Conservation (phyloP, 1,140 invertebrate genomes). For the Drosophila ogumai region DNA sequence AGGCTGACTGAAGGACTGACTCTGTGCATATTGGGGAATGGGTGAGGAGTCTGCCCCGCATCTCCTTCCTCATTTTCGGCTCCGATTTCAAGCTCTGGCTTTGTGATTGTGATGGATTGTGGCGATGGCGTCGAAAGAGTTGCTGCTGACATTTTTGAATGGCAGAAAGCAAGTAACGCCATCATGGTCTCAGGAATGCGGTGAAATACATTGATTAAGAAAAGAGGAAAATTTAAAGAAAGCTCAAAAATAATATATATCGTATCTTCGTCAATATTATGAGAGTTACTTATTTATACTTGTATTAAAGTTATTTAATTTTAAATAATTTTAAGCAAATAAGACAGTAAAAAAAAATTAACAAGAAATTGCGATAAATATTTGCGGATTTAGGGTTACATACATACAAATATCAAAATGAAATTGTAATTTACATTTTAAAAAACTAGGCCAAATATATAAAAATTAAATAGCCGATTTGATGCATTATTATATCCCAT, state of each 20-base stretch:
- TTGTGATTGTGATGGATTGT: conserved; percentile 76
- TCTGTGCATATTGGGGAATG: conserved; percentile 20
- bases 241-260: neutral
- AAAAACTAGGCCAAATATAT: too few relatives aligned
- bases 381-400: too few relatives aligned
- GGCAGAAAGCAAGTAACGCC: conserved; percentile 2
- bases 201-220: conserved; percentile 3
- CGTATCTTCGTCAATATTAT: too few relatives aligned
- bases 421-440: too few relatives aligned
- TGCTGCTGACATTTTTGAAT: conserved; percentile 42
- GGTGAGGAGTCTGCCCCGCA: conserved; percentile 7
- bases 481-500: too few relatives aligned
- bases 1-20: conserved; percentile 49
- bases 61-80: conserved; percentile 12
- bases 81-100: conserved; percentile 61
- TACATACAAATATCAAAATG: too few relatives aligned
- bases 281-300: too few relatives aligned
- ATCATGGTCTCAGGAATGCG: neutral
- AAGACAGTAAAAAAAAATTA: too few relatives aligned
- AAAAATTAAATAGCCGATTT: too few relatives aligned
- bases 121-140: conserved; percentile 47
- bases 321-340: too few relatives aligned
- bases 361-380: too few relatives aligned
- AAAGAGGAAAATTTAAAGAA: neutral
- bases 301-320: too few relatives aligned